Conservation (phyloP, 2,113 vertebrate species). For the Rhea americana region DNA sequence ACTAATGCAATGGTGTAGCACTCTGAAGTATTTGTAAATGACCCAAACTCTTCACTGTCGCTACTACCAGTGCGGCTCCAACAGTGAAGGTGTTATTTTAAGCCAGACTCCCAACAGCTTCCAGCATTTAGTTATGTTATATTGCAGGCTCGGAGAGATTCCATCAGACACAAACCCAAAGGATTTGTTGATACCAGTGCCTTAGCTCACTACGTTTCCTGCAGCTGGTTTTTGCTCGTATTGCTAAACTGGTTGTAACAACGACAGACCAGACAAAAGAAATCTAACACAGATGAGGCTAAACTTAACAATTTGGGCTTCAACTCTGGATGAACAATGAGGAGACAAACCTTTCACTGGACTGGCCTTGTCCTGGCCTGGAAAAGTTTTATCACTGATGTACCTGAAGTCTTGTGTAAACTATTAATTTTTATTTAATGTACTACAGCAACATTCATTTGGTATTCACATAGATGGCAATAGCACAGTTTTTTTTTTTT, state of each 20-base stretch:
- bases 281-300: not conserved
- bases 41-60: not conserved
- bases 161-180: not conserved
- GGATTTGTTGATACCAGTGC: not conserved
- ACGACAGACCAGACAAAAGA: not conserved
- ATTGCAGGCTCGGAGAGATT: not conserved
- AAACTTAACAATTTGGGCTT: not conserved
- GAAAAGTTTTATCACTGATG: not conserved
- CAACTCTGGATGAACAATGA: not conserved
- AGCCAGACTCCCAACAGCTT: not conserved
- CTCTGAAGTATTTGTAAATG: not conserved
- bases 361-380: not conserved
- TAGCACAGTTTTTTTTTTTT: not conserved
- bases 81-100: not conserved
- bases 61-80: not conserved
- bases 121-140: not conserved
- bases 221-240: not conserved
- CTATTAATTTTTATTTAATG: not conserved
- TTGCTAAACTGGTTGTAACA: not conserved
- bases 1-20: not conserved
- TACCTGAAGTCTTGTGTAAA: conserved; percentile 18
- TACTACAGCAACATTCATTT: conserved; percentile 2
- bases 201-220: not conserved
- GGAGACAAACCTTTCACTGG: not conserved
- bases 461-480: not conserved